phyloP scores from a whole-genome alignment of 1,140 invertebrate species.

The Sesamia nonagrioides region DNA sequence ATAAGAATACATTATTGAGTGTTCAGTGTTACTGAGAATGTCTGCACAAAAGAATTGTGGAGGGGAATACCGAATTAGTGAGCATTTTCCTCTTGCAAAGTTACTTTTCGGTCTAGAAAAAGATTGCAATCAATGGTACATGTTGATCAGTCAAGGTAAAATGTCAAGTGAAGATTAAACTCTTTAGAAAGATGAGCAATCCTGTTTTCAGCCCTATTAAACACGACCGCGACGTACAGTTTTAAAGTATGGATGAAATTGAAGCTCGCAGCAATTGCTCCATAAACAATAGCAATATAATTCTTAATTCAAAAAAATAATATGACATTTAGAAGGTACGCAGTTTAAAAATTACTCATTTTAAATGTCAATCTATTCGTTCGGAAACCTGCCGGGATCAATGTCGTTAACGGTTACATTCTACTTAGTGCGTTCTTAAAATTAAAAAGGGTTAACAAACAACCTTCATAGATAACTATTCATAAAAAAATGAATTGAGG shows the following conservation, averaged over 20 bases:
- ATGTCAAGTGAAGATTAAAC: background rate
- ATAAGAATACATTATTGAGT: background rate
- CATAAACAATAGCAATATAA: background rate
- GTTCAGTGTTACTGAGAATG: background rate
- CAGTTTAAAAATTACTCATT: slow-evolving; percentile 12
- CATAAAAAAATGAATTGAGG: slow-evolving; percentile 42
- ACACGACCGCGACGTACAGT: background rate
- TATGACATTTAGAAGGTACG: slow-evolving; percentile 7
- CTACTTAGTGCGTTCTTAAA: background rate
- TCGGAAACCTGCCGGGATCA: slow-evolving; percentile 13
- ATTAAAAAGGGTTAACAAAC: slow-evolving; percentile 30
- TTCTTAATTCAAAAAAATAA: background rate
- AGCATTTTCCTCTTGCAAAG: background rate
- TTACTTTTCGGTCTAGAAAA: background rate
- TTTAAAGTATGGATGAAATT: background rate
- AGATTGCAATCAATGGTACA: background rate
- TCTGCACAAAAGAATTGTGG: slow-evolving; percentile 16
- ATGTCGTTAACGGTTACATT: slow-evolving; percentile 2
- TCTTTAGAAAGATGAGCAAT: background rate
- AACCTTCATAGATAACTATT: slow-evolving; percentile 23
- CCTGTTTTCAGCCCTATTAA: background rate
- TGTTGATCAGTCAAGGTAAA: background rate
- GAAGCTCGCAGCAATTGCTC: background rate
- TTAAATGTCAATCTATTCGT: slow-evolving; percentile 26
- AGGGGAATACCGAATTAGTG: background rate